Percentiles rank a stretch among this genome's conserved stretches.
Evolutionary conservation across 2,888 invertebrate species (phyloP).

Genomic region (Ophraella communa): DNA sequence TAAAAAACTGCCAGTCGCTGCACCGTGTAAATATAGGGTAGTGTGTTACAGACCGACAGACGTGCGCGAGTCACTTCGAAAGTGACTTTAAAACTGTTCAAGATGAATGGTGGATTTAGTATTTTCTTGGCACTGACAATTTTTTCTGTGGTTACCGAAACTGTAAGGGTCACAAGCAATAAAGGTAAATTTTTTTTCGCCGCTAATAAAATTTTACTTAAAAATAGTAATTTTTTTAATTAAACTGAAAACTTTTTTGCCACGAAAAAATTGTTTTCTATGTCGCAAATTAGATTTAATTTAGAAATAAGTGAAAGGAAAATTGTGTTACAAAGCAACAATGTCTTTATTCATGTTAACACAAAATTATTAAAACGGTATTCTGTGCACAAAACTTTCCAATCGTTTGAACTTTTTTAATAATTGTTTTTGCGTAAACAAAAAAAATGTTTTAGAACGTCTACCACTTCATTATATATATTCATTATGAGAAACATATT

Average conservation of each 20-base stretch:
- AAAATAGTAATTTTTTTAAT: background rate
- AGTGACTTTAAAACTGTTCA: conserved; percentile 34
- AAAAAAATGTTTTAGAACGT: too few relatives aligned
- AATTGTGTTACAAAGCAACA: background rate
- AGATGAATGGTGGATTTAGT: conserved; percentile 30
- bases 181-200: conserved; percentile 29
- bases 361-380: background rate
- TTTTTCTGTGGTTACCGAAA: conserved; percentile 18
- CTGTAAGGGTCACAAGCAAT: conserved; percentile 30
- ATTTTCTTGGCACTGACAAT: conserved; percentile 3
- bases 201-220: background rate
- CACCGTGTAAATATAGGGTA: conserved; percentile 37
- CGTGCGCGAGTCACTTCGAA: conserved; percentile 31
- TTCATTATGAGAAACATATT: too few relatives aligned
- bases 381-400: background rate
- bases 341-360: background rate
- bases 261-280: too few relatives aligned
- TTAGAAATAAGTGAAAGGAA: conserved; percentile 6
- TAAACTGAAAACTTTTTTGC: too few relatives aligned
- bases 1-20: conserved; percentile 35
- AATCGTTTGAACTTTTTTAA: too few relatives aligned
- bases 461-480: too few relatives aligned
- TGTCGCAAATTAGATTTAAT: too few relatives aligned
- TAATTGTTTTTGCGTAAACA: too few relatives aligned
- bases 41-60: conserved; percentile 32